phyloP scores from a whole-genome alignment of 2,888 invertebrate genomes.

The Pollenia labialis region DNA sequence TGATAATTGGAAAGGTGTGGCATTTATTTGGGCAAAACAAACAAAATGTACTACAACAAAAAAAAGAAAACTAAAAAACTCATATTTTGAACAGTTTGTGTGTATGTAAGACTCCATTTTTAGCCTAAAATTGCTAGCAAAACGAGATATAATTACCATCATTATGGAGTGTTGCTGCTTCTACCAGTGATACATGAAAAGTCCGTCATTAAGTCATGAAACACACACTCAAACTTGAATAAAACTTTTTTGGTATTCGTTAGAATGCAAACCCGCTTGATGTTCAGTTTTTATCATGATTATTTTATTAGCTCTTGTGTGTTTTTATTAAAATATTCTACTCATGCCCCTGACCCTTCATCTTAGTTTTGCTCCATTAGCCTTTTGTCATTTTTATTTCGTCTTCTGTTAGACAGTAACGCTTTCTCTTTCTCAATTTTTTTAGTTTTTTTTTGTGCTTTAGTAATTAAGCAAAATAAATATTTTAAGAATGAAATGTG shows the following conservation, averaged over 20 bases:
- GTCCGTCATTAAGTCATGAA: conserved; percentile 52
- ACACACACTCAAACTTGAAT: conserved; percentile 18
- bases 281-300: conserved; percentile 7
- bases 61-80: conserved; percentile 27
- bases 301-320: conserved; percentile 46
- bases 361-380: neutral
- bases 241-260: neutral
- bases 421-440: neutral
- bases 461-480: conserved; percentile 63
- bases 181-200: conserved; percentile 54
- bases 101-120: conserved; percentile 65
- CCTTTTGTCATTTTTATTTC: neutral
- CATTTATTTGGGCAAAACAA: conserved; percentile 70
- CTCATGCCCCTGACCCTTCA: conserved; percentile 19
- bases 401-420: neutral
- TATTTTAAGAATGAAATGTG: conserved; percentile 74
- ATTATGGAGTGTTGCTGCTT: conserved; percentile 82
- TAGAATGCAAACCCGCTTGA: neutral
- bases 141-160: conserved; percentile 83
- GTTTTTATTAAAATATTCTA: conserved; percentile 47
- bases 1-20: conserved; percentile 72
- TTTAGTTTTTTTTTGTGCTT: conserved; percentile 26
- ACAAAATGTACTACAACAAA: conserved; percentile 32
- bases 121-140: conserved; percentile 81
- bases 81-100: neutral